Percentiles rank a stretch among this genome's conserved stretches.
Evolutionary conservation across 2,797 vertebrate species (phyloP).

Genomic region (Xenentodon cancila): DNA sequence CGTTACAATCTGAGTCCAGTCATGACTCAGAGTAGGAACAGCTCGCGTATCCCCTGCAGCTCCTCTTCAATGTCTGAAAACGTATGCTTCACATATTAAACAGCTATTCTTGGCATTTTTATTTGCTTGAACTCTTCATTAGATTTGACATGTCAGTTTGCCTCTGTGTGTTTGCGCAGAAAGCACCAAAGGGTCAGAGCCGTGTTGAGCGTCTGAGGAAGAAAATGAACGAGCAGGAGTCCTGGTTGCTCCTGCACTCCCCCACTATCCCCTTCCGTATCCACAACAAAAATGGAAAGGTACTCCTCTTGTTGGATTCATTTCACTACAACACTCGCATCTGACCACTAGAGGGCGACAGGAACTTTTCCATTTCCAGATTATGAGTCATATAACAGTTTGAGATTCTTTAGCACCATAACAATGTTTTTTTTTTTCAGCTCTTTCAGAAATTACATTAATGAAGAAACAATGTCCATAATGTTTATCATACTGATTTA

Average conservation of each 20-base stretch:
- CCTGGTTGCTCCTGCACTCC: constrained; percentile 93
- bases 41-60: background rate
- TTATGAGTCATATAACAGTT: too few relatives aligned
- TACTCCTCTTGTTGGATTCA: constrained; percentile 48
- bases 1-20: background rate
- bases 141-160: background rate
- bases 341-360: constrained; percentile 66
- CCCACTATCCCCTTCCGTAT: constrained; percentile 97
- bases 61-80: background rate
- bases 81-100: background rate
- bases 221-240: constrained; percentile 99
- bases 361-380: background rate
- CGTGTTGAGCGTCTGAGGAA: constrained; percentile 95
- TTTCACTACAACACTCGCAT: background rate
- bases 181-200: constrained; percentile 93
- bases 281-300: constrained; percentile 97
- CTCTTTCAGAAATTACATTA: background rate
- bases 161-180: constrained; percentile 75
- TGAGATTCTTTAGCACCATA: background rate
- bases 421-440: too few relatives aligned
- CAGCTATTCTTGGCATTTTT: background rate
- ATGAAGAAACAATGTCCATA: background rate
- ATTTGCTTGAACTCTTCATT: background rate
- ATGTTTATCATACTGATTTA: background rate
- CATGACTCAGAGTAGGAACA: background rate